phyloP scores from a whole-genome alignment of 2,888 invertebrate genomes.

The Xylophagus ater region DNA sequence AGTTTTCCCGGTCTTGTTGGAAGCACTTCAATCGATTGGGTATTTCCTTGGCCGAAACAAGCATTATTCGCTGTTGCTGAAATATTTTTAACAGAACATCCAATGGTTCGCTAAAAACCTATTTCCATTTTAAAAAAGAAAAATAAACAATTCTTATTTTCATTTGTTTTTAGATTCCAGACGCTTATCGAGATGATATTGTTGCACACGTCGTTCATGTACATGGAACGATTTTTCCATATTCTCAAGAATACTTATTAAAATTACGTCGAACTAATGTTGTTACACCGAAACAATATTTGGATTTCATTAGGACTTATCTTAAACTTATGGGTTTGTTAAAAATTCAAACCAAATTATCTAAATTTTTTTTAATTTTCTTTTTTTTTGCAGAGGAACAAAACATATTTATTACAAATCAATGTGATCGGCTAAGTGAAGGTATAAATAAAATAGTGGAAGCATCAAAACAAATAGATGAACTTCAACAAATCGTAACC shows the following conservation, averaged over 20 bases:
- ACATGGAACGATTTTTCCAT: constrained; percentile 61
- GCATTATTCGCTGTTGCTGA: constrained; percentile 80
- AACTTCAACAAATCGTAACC: constrained; percentile 67
- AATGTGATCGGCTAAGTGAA: constrained; percentile 32
- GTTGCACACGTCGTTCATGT: constrained; percentile 80
- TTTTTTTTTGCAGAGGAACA: constrained; percentile 29
- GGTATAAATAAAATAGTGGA: constrained; percentile 57
- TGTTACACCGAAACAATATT: constrained; percentile 85
- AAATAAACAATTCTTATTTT: no score
- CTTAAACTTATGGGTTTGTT: constrained; percentile 55
- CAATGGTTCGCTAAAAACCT: no score
- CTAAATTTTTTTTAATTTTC: constrained; percentile 2
- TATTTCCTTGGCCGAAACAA: constrained; percentile 87
- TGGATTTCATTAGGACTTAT: constrained; percentile 76
- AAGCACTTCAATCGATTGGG: constrained; percentile 88
- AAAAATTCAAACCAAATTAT: constrained; percentile 17
- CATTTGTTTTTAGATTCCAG: constrained; percentile 56
- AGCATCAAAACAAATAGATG: constrained; percentile 68
- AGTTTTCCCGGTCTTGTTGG: constrained; percentile 89
- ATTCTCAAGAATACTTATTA: constrained; percentile 58
- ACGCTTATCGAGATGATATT: constrained; percentile 53
- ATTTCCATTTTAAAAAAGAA: no score
- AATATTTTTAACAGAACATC: constrained; percentile 66
- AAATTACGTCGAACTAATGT: constrained; percentile 71
- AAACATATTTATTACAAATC: constrained; percentile 29